These are phyloP conservation scores for Lytechinus pictus DNA, from an alignment of 35 echinoderm and acorn worm species.

Conservation along the genomic window DNA sequence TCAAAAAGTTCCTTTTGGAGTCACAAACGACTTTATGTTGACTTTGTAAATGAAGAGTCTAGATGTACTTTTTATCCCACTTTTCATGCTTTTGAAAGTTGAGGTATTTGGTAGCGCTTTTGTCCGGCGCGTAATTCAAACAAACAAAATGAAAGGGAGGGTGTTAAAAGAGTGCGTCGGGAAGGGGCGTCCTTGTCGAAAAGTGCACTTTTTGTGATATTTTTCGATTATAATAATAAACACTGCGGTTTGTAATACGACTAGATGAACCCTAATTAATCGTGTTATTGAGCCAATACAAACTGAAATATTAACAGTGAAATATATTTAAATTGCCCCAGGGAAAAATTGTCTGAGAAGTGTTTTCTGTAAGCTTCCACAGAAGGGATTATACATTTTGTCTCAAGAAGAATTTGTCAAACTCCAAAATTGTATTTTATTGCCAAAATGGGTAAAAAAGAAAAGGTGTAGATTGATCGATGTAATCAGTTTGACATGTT, in stretches of 20 bases:
- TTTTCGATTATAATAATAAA: conserved; percentile 30
- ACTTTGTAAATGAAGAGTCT: neutral
- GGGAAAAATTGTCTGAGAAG: neutral
- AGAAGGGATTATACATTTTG: neutral
- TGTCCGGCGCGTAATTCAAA: neutral
- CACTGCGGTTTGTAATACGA: conserved; percentile 9
- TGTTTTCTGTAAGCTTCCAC: neutral
- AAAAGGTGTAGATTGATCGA: neutral
- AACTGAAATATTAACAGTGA: neutral
- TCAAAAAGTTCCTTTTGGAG: neutral
- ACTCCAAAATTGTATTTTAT: neutral
- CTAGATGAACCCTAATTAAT: conserved; percentile 29
- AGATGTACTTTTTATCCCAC: neutral
- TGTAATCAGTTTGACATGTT: neutral
- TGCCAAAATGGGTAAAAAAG: neutral
- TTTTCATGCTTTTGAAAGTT: neutral
- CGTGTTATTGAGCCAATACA: neutral
- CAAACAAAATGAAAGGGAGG: neutral
- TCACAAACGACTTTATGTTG: neutral
- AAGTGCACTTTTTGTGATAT: conserved; percentile 21
- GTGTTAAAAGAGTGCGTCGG: neutral
- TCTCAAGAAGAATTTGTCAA: neutral
- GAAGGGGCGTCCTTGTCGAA: neutral
- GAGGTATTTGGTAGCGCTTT: neutral
- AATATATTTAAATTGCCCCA: neutral